phyloP scores from a whole-genome alignment of 2,888 invertebrate genomes.

The Pandemis heparana region DNA sequence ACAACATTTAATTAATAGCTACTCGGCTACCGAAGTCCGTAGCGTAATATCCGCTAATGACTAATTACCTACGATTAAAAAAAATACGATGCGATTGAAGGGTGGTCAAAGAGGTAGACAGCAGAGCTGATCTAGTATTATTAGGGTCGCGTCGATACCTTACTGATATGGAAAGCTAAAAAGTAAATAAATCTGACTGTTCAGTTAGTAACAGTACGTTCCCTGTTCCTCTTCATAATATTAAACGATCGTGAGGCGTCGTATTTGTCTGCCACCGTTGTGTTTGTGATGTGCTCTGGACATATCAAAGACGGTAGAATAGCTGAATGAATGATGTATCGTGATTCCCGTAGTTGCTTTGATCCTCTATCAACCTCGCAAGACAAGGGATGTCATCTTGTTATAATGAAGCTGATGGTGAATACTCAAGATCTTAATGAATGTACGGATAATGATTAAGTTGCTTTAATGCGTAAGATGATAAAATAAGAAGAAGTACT shows the following conservation, averaged over 20 bases:
- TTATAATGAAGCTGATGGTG: not conserved
- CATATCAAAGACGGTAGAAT: slow-evolving; percentile 61
- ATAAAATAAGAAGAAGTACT: slow-evolving; percentile 62
- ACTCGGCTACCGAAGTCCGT: too few relatives aligned
- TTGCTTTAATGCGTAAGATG: slow-evolving; percentile 61
- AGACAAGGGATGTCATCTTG: slow-evolving; percentile 40
- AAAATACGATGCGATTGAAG: too few relatives aligned
- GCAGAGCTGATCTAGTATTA: too few relatives aligned
- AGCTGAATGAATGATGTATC: slow-evolving; percentile 53
- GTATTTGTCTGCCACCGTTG: slow-evolving; percentile 36
- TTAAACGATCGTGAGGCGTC: not conserved
- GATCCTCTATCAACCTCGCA: slow-evolving; percentile 52
- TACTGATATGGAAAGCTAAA: too few relatives aligned
- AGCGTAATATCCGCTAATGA: too few relatives aligned
- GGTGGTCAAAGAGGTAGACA: too few relatives aligned
- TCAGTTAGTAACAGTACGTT: not conserved
- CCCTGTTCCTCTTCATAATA: not conserved
- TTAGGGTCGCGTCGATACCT: too few relatives aligned
- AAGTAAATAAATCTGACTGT: too few relatives aligned
- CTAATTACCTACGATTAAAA: too few relatives aligned
- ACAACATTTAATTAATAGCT: too few relatives aligned
- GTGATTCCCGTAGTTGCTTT: slow-evolving; percentile 62
- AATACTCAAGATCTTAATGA: slow-evolving; percentile 37
- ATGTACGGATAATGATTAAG: slow-evolving; percentile 50
- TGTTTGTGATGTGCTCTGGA: slow-evolving; percentile 51